Percentiles rank a stretch among this genome's conserved stretches.
Evolutionary conservation across 2,113 vertebrate species (phyloP).

Genomic region (Calyptomena viridis): DNA sequence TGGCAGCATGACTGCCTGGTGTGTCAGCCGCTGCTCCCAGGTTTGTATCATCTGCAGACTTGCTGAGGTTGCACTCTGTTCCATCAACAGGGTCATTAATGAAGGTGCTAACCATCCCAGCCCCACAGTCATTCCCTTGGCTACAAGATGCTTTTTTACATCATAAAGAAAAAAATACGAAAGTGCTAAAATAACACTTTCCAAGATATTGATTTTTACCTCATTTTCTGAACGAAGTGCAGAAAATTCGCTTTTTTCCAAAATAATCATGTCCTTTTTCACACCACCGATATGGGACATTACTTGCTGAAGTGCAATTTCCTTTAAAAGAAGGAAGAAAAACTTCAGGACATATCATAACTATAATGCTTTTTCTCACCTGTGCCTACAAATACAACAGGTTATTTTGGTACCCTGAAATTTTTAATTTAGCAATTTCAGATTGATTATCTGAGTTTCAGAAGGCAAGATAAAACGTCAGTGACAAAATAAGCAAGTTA

Average conservation of each 20-base stretch:
- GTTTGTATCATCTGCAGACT: neutral
- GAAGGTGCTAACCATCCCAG: neutral
- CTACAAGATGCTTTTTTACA: neutral
- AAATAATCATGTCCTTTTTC: conserved; percentile 98
- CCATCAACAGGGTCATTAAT: neutral
- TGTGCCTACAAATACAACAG: neutral
- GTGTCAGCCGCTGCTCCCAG: neutral
- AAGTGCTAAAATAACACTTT: neutral
- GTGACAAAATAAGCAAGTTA: neutral
- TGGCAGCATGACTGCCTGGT: neutral
- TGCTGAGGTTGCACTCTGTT: neutral
- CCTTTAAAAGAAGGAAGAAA: conserved; percentile 74
- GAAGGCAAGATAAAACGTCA: neutral
- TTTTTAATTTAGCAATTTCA: neutral
- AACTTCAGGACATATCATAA: neutral
- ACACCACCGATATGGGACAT: conserved; percentile 90
- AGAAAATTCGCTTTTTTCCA: conserved; percentile 98
- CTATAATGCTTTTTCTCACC: neutral
- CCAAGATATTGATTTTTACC: conserved; percentile 66
- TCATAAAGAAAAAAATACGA: neutral
- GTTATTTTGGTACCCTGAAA: neutral
- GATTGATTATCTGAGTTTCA: neutral
- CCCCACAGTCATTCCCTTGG: neutral
- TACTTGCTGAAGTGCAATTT: conserved; percentile 92
- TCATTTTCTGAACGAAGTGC: conserved; percentile 90